Evolutionary conservation across 2,888 invertebrate species (phyloP), one percentile per base, ranked within the genome.

Genomic region (Tuberolachnus salignus): DNA sequence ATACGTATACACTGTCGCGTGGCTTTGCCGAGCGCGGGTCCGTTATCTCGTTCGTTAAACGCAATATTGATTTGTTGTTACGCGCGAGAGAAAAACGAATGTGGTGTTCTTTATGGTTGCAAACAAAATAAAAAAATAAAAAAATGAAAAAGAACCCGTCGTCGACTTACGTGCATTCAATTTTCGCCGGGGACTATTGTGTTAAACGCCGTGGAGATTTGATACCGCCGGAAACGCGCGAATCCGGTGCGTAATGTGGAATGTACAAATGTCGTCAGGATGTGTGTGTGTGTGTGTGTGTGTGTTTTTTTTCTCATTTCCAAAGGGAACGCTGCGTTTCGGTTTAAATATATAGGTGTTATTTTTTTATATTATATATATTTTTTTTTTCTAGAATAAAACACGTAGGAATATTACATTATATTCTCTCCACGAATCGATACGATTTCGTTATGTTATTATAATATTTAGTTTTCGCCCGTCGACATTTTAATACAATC

Each of bases 1-100:
- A 6, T 34, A 34, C 34, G 34, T 34, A 34, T 34, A 6, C 34
- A 6, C 6, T 49, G 57, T 66, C 74, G 66, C 55, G 74, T 26
- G 64, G 61, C 73, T 73, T 61, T 63, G 34, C 61, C 63, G 34
- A 34, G 61, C 51, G 74, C 57, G 59, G 59, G 59, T n/a, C 42
- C 34, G 78, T 78, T 78, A 78, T 78, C 78, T 78, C 78, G 34
- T 34, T 34, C 34, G 34, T 16, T 8, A 34, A 51, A 73, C 63
- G 63, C 71, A 16, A 69, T 78, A 78, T 78, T 78, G 78, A 78
- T 78, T 78, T 61, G 78, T 61, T 53, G 23, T 51, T 16, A 6
- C 23, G 9, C 21, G 57, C 53, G 55, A 42, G n/a, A 13, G 46
- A 23, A 23, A 46, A 21, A 14, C 19, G 10, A 23, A 63, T 10